A percentile compares a stretch with the other conserved stretches of the same genome.
These are phyloP conservation scores for Asbolus verrucosus DNA, from an alignment of 1,140 invertebrate species.

Conservation along the genomic window DNA sequence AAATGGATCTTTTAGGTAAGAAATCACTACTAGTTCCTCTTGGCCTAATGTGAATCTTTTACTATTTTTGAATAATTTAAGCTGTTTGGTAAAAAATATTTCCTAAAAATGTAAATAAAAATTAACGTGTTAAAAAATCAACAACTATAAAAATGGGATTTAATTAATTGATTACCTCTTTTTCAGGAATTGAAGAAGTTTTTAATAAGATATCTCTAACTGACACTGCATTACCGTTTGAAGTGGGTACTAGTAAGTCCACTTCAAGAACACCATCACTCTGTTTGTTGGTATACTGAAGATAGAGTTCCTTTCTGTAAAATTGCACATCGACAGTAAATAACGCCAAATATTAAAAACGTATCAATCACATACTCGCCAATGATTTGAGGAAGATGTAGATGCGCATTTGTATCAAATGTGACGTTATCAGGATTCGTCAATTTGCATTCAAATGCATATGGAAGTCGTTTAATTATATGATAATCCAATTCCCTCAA, in stretches of 20 bases:
- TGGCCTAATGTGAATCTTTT: conserved; percentile 47
- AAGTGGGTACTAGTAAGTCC: conserved; percentile 52
- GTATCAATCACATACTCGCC: conserved; percentile 52
- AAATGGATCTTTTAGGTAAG: conserved; percentile 52
- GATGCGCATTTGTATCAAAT: conserved; percentile 50
- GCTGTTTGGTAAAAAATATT: neutral
- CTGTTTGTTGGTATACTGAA: conserved; percentile 13
- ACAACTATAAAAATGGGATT: no score
- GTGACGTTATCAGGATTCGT: conserved; percentile 41
- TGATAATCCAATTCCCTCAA: neutral
- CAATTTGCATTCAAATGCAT: conserved; percentile 50
- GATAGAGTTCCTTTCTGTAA: conserved; percentile 51
- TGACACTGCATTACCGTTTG: conserved; percentile 50
- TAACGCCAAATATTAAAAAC: no score
- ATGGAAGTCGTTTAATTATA: conserved; percentile 21
- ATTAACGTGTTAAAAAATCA: no score
- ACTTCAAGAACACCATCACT: conserved; percentile 46
- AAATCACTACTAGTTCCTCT: conserved; percentile 47
- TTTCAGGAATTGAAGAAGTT: neutral
- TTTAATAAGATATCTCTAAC: conserved; percentile 50
- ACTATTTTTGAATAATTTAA: conserved; percentile 1
- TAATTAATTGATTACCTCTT: conserved; percentile 4
- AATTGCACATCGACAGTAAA: no score
- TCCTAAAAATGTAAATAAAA: neutral
- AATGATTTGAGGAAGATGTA: conserved; percentile 47